Evolutionary conservation across 2,113 vertebrate genomes (phyloP).

Genomic region (Sardina pilchardus): DNA sequence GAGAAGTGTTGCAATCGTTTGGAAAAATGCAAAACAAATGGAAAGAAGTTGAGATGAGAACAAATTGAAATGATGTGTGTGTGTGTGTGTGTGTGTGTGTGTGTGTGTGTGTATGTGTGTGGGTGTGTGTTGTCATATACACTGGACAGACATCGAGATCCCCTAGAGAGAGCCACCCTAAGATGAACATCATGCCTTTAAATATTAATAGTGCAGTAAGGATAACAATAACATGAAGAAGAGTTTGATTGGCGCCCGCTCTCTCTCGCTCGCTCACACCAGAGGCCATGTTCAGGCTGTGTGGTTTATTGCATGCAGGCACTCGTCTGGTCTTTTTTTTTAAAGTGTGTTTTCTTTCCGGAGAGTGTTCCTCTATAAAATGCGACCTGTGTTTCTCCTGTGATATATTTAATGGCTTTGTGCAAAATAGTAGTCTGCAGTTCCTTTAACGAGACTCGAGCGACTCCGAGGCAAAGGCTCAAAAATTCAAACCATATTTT

Average conservation of each 20-base stretch:
- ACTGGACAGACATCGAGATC: background rate
- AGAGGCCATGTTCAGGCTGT: background rate
- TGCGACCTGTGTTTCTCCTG: background rate
- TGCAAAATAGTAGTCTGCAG: background rate
- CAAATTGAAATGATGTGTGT: too few species aligned
- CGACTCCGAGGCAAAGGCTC: background rate
- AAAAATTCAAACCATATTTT: background rate
- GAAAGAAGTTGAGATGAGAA: background rate
- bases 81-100: conserved; percentile 16
- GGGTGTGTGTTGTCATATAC: background rate
- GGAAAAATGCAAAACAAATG: background rate
- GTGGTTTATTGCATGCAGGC: background rate
- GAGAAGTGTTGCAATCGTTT: background rate
- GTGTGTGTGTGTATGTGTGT: too few species aligned
- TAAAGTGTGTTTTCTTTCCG: conserved; percentile 7
- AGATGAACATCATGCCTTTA: background rate
- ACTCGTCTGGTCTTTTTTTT: background rate
- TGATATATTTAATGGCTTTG: background rate
- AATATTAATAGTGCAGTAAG: conserved; percentile 8
- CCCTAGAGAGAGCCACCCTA: background rate
- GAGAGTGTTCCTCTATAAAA: background rate
- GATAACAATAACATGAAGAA: background rate
- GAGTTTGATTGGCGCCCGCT: background rate
- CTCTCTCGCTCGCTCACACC: background rate
- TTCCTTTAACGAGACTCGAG: background rate